These are phyloP conservation scores for Danio choprae DNA, from an alignment of 2,797 vertebrate genomes.

Conservation along the genomic window DNA sequence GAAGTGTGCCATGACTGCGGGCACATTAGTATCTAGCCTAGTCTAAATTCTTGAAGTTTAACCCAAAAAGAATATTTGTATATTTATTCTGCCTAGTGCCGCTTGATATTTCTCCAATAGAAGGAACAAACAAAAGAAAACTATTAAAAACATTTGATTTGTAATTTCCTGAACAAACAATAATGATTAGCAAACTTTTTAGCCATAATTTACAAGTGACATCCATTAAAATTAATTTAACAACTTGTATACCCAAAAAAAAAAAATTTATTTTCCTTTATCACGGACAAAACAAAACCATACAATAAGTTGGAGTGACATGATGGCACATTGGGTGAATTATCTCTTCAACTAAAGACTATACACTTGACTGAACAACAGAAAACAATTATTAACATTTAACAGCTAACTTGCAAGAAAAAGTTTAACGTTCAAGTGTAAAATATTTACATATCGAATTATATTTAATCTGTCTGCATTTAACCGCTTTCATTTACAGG, in stretches of 20 bases:
- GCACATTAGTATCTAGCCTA: neutral
- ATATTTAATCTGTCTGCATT: neutral
- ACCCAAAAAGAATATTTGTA: neutral
- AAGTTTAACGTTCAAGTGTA: neutral
- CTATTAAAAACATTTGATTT: neutral
- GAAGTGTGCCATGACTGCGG: neutral
- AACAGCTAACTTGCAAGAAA: neutral
- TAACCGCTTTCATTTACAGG: constrained; percentile 3
- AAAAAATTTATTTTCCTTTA: too few species aligned
- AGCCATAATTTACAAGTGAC: too few species aligned
- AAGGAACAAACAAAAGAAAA: neutral
- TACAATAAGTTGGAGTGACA: neutral
- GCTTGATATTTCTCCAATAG: neutral
- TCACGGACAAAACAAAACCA: too few species aligned
- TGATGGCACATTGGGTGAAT: neutral
- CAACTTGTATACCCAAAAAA: too few species aligned
- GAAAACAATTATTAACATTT: constrained; percentile 8
- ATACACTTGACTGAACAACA: neutral
- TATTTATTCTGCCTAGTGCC: neutral
- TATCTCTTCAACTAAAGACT: neutral
- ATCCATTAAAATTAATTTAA: too few species aligned
- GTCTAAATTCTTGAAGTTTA: neutral
- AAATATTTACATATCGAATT: neutral
- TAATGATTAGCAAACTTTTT: too few species aligned
- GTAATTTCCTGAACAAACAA: too few species aligned